Percentiles rank a stretch among this genome's conserved stretches.
phyloP scores from a whole-genome alignment of 1,140 invertebrate species.

The Sitophilus oryzae region DNA sequence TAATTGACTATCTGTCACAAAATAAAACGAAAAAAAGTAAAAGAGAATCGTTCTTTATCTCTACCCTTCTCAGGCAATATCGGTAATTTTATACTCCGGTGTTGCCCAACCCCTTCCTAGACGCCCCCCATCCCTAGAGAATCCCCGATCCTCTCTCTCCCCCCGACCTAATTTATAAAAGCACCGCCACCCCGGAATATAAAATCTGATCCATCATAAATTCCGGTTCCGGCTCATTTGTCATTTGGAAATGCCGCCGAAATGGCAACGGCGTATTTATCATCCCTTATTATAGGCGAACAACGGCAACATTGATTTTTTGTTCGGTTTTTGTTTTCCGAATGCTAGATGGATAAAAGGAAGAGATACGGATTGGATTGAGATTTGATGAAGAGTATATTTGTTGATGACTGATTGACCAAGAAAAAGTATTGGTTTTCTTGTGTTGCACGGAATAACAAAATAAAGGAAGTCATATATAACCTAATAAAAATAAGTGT shows the following conservation, averaged over 20 bases:
- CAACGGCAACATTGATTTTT: constrained; percentile 12
- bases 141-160: too few relatives aligned
- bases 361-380: background rate
- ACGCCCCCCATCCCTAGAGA: background rate
- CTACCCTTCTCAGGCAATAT: background rate
- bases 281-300: constrained; percentile 6
- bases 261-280: constrained; percentile 17
- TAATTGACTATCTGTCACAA: too few relatives aligned
- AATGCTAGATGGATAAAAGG: background rate
- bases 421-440: too few relatives aligned
- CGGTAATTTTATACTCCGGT: background rate
- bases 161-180: constrained; percentile 13
- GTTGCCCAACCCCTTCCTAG: background rate
- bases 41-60: too few relatives aligned
- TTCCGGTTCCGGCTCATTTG: constrained; percentile 21
- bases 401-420: too few relatives aligned
- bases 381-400: too few relatives aligned
- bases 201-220: constrained; percentile 20
- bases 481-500: too few relatives aligned
- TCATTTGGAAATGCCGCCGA: constrained; percentile 16
- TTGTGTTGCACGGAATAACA: too few relatives aligned
- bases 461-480: too few relatives aligned
- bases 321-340: too few relatives aligned
- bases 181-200: constrained; percentile 3
- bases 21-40: too few relatives aligned